Evolutionary conservation across 2,888 invertebrate genomes (phyloP), one percentile per base, ranked within the genome.

Genomic region (Apotomis betuletana): DNA sequence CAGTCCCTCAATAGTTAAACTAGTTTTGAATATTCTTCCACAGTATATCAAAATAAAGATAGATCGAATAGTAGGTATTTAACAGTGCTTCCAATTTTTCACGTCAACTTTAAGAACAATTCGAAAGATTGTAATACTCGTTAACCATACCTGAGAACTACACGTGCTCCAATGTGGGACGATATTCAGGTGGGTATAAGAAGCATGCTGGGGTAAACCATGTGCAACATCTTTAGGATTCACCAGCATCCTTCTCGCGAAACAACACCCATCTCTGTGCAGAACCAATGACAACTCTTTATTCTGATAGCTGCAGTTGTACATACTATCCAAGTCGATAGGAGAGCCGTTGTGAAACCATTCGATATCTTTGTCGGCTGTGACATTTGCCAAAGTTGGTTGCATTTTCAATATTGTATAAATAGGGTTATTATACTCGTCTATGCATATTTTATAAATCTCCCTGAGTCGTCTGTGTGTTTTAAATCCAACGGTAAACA

Each of bases 101-200:
- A 27, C 27, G 27, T 27, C 27, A 27, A 27, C 41, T 6, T 6
- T 6, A 41, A 41, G 41, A 41, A 6, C 0, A 41, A 41, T 41
- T 6, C 41, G 5, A 6, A 41, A 41, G 41, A 41, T 4, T 41
- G 27, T 27, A 27, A 41, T 41, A 6, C 41, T 41, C 41, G 6
- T 6, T 6, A 41, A 41, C 5, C 78, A 69, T 80, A 88, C 88
- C 75, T 81, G 69, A 27, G 78, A 59, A 69, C 81, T 46, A 65
- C 65, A 90, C 2, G 84, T 79, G 65, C 86, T 84, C 89, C 89
- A 90, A 5, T 87, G 89, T 15, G 90, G 88, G 1, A 85, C 78
- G 6, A 85, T 78, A 74, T 90, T 90, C 38, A 87, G 76, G 76
- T 85, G 78, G 27, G 79, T 82, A 69, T 79, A 87, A 0, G 85